Base-by-base conservation (phyloP, 2,888 invertebrate species). In the Mythimna impura region DNA sequence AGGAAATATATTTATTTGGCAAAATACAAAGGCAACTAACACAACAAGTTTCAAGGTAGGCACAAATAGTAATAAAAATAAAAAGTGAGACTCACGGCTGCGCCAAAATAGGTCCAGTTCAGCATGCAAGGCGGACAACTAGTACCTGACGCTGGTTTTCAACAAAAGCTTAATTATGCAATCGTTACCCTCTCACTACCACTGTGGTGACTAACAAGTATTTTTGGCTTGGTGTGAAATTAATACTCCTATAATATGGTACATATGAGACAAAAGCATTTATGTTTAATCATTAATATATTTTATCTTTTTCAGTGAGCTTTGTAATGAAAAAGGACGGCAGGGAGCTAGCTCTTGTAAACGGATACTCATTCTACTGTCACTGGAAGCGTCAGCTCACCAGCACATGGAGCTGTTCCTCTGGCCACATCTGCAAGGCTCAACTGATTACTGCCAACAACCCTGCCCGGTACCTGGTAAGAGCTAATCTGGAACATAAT, bases 401-500 rank as follows among this genome's bases (percentile, higher is more conserved):
- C 0, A 68, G 78, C 17, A 72, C 75, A 12, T 91, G 90, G 90
- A 83, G 80, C 9, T 91, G 90, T 43, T 89, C 90, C 0, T 83
- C 81, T 20, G 88, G 88, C 0, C 84, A 86, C 8, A 66, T 75
- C 6, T 89, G 91, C 57, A 84, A 80, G 34, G 86, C 89, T 0
- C 78, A 86, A 5, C 66, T 90, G 20, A 84, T 83, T 22, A 70
- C 63, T 8, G 71, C 65, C 34, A 85, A 60, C 3, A 63, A 73
- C 50, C 50, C 40, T 8, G n/a, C 34, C n/a, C 63, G 82, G n/a
- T 2, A 7, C 10, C 22, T 55, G 2, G 17, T 86, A 0, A 10
- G 68, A 14, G 69, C 93, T 8, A 94, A 93, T 72, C 91, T 95
- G 66, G 90, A 93, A 72, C 96, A 96, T 76, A 93, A 92, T 60